These are phyloP conservation scores for Brachionus calyciflorus DNA, from an alignment of 1,140 invertebrate species.

Conservation along the genomic window DNA sequence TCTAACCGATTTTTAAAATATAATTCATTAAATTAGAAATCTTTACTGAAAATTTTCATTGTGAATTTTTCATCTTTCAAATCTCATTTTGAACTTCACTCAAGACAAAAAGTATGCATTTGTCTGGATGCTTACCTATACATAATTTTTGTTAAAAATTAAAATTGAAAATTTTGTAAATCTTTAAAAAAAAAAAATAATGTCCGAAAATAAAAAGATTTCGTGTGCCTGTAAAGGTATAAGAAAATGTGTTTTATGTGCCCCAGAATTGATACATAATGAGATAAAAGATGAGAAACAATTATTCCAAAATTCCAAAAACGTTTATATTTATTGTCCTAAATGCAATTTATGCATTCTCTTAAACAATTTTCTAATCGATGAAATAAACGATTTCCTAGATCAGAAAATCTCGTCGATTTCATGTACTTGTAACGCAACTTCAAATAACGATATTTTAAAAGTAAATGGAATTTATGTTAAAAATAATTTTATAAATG, in stretches of 20 bases:
- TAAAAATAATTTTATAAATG: constrained; percentile 70
- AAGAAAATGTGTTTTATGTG: constrained; percentile 54
- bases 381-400: neutral
- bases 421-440: neutral
- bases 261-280: constrained; percentile 62
- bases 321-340: neutral
- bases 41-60: no score
- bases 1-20: no score
- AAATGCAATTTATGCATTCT: constrained; percentile 29
- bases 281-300: neutral
- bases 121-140: no score
- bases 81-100: no score
- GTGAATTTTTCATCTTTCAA: no score
- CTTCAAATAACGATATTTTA: constrained; percentile 54
- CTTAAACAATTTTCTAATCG: neutral
- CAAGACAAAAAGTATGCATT: no score
- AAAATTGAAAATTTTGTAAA: no score
- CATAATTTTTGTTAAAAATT: no score
- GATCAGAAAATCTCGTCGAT: neutral
- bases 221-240: constrained; percentile 35
- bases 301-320: neutral
- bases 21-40: no score
- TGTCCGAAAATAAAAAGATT: neutral
- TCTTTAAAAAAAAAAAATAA: no score
- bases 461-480: constrained; percentile 57